A percentile compares a stretch with the other conserved stretches of the same genome.
Conservation (phyloP, 30 jellyfish, hydroid and myxozoan species). For the Catostylus mosaicus region DNA sequence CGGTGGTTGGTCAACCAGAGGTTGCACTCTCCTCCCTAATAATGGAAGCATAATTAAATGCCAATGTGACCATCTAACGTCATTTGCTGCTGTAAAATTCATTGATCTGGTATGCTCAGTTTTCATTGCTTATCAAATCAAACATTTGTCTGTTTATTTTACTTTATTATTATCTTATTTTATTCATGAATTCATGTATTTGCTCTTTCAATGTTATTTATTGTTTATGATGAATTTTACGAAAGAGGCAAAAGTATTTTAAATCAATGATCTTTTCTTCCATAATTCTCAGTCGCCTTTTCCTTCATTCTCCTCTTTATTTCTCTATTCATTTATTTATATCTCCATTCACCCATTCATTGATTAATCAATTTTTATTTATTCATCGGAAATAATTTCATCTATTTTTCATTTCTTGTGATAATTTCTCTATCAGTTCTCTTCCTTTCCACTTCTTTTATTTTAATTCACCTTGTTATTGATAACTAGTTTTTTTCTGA, state of each 20-base stretch:
- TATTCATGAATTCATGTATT: neutral
- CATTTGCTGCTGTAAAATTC: slow-evolving; percentile 79
- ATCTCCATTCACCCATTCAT: neutral
- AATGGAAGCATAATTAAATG: slow-evolving; percentile 81
- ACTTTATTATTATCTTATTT: neutral
- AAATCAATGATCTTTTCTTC: neutral
- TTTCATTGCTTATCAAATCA: neutral
- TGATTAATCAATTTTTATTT: neutral
- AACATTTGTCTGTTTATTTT: neutral
- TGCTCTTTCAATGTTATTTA: neutral
- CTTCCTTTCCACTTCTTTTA: too few species aligned
- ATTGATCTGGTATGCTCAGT: slow-evolving; percentile 44
- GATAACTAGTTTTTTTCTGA: neutral
- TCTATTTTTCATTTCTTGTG: neutral
- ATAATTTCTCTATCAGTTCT: neutral
- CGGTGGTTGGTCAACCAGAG: slow-evolving; percentile 93
- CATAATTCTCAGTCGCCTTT: neutral
- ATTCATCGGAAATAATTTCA: neutral
- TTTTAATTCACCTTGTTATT: too few species aligned
- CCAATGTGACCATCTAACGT: slow-evolving; percentile 80
- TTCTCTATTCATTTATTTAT: neutral
- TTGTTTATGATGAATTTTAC: too few species aligned
- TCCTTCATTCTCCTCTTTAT: neutral
- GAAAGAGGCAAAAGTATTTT: too few species aligned
- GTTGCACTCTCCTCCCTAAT: slow-evolving; percentile 66